phyloP scores from a whole-genome alignment of 2,888 invertebrate species.

The Bellardia bayeri region DNA sequence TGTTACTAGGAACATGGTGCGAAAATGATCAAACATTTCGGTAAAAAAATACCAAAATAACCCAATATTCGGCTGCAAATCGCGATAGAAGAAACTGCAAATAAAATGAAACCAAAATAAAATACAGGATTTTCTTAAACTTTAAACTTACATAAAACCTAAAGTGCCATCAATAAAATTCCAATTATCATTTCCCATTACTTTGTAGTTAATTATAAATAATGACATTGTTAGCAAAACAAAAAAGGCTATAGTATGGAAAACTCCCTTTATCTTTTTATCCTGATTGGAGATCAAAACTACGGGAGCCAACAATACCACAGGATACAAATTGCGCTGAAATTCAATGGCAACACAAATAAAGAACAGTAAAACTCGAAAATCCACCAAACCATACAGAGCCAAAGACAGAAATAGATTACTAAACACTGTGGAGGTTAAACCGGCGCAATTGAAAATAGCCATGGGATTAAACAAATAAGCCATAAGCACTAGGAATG shows the following conservation, averaged over 20 bases:
- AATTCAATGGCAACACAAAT: conserved; percentile 90
- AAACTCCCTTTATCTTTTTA: conserved; percentile 56
- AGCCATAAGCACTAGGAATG: conserved; percentile 89
- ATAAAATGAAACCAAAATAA: conserved; percentile 80
- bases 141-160: conserved; percentile 90
- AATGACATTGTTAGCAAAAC: conserved; percentile 74
- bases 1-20: conserved; percentile 96
- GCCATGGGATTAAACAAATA: conserved; percentile 96
- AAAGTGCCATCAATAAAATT: conserved; percentile 89
- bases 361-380: conserved; percentile 87
- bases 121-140: neutral
- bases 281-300: conserved; percentile 85
- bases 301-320: conserved; percentile 92
- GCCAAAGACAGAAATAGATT: conserved; percentile 92
- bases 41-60: conserved; percentile 99
- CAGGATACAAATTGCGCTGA: conserved; percentile 93
- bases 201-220: conserved; percentile 84
- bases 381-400: conserved; percentile 89
- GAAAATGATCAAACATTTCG: conserved; percentile 99
- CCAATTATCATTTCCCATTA: conserved; percentile 86
- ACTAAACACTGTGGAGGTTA: conserved; percentile 95
- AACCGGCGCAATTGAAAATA: conserved; percentile 93
- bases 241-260: conserved; percentile 75
- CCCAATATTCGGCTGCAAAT: conserved; percentile 98
- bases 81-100: conserved; percentile 93